Evolutionary conservation across 2,797 vertebrate species (phyloP), one percentile per base, ranked within the genome.

Genomic region (Phylloscopus collybita): DNA sequence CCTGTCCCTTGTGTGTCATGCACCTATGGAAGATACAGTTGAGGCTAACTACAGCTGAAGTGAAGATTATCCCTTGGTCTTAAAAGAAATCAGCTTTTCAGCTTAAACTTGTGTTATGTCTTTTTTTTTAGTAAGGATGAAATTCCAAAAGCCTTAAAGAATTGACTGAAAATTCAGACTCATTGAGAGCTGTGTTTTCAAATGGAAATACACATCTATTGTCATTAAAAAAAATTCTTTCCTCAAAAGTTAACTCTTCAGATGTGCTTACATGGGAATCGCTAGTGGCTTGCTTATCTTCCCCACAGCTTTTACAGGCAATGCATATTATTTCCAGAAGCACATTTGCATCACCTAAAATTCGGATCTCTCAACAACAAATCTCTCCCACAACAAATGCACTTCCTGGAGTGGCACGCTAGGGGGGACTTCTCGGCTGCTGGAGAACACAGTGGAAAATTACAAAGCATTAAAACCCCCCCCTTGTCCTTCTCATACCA

Each of bases 371-470:
- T 67, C 82, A 90, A 60, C 47, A 82, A 73, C 49, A 64, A 40
- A 44, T 86, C 67, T 80, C 70, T 81, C 80, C 76, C 82, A 66
- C 65, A 90, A 89, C 60, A 87, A 87, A 85, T 96, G 93, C 93
- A 95, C 66, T 95, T 93, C 82, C 93, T 70, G 60, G 65, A 73
- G 89, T 51, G 76, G 76, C 85, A 88, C 94, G 11, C 96, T 96
- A 97, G 96, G 93, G 96, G 93, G 85, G 47, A 90, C 80, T 94
- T 92, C 72, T 65, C 8, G 30, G 40, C 86, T 91, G 87, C 87
- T 72, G 76, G 73, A 72, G 84, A 96, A 54, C 74, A 69, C 69
- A 89, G 91, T 87, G 89, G 92, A 96, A 97, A 95, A 94, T 92
- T 97, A 92, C 91, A 90, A 56, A 1, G 56, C 17, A 57, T 75